Evolutionary conservation across 2,888 invertebrate genomes (phyloP).

Genomic region (Amiota minor): DNA sequence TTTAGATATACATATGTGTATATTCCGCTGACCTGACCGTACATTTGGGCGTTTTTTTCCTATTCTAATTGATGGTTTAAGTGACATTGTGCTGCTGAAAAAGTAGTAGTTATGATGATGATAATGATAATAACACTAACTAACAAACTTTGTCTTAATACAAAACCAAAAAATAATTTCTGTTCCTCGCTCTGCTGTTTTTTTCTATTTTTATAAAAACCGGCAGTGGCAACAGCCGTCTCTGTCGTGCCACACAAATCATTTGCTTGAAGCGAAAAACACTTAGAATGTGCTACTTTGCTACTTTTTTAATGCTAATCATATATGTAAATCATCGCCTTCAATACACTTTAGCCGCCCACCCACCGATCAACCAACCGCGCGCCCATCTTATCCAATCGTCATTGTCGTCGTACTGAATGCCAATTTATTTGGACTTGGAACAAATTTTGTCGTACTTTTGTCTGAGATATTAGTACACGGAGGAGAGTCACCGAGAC

Average conservation of each 20-base stretch:
- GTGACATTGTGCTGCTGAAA: too few species aligned
- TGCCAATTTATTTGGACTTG: constrained; percentile 25
- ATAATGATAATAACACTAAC: too few species aligned
- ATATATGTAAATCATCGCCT: constrained; percentile 19
- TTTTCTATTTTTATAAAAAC: constrained; percentile 4
- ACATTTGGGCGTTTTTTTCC: too few species aligned
- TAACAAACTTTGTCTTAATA: too few species aligned
- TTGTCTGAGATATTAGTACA: too few species aligned
- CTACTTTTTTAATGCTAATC: constrained; percentile 22
- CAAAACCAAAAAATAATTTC: too few species aligned
- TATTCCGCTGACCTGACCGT: too few species aligned
- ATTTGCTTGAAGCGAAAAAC: neutral
- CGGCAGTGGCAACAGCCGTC: neutral
- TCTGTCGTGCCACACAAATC: neutral
- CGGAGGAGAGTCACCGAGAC: too few species aligned
- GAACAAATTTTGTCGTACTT: constrained; percentile 19
- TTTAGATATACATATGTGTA: too few species aligned
- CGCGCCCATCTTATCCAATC: too few species aligned
- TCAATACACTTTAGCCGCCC: neutral
- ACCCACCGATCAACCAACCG: neutral
- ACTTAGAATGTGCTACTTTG: constrained; percentile 12
- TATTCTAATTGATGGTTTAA: too few species aligned
- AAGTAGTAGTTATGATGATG: too few species aligned
- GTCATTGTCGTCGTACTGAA: neutral
- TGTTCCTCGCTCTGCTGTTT: neutral